Evolutionary conservation across 2,888 invertebrate species (phyloP), one percentile per base, ranked within the genome.

Genomic region (Eulithis testata): DNA sequence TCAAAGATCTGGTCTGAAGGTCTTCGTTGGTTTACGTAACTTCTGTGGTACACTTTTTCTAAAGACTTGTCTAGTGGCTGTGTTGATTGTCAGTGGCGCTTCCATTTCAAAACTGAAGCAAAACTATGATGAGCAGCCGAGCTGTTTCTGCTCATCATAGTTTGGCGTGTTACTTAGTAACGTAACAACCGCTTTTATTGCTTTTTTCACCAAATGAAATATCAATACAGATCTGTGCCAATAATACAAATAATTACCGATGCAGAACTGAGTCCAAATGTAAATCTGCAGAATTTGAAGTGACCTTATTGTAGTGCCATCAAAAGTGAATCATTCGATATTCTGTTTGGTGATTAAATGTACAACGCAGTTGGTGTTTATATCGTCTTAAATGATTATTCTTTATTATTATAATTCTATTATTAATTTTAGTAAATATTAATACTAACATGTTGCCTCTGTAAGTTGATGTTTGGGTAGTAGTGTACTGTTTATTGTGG

Each of bases 331-430:
- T 53, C 27, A 8, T 43, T 12, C 57, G 61, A 66, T 72, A 66
- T 81, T 82, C 82, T 78, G 75, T 78, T 78, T 76, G 74, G 76
- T 78, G 77, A 70, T 67, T 76, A 70, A 80, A 74, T 40, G 87
- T 87, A 87, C 86, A 88, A 88, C 79, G 87, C 87, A 88, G 87
- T 87, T 86, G 74, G 77, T 71, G 73, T 68, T 73, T 71, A 76
- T 56, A 82, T 80, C 74, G 78, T 82, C 75, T 83, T 79, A 54
- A 49, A 80, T 73, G 11, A 27, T 77, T 36, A 7, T 55, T 45
- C 50, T 8, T 45, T 31, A 12, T 40, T 45, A 31, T 31, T 55
- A 47, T 43, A 47, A 50, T 43, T 31, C 59, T 64, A 63, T 6
- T 31, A 31, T 31, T 31, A 54, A 31, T 50, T 40, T 37, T 37